Base-by-base conservation (phyloP, 1,140 invertebrate species). In the Drosophila albomicans region DNA sequence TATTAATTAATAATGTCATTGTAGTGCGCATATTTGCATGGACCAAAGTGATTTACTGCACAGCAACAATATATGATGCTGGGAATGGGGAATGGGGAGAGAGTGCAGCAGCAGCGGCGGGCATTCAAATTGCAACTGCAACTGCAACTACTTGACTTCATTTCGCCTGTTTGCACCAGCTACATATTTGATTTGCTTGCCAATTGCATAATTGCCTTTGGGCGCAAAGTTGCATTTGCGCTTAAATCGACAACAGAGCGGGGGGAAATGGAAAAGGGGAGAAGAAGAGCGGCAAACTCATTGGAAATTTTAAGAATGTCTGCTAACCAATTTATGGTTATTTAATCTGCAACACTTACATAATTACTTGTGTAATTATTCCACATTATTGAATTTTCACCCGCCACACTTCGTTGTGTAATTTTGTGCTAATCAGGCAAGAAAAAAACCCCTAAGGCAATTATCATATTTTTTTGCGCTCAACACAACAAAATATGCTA, bases 1-100 rank as follows among this genome's bases (percentile, higher is more conserved):
- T 87, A 87, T 88, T 82, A 87, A 87, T 88, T 87, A 88, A 63
- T 78, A 84, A 88, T 88, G 67, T 64, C 77, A 87, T 70, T 71
- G 85, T 81, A 78, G 59, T 72, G 77, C 49, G 80, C 63, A 61
- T 88, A 80, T 88, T 87, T 88, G 80, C 84, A 46, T 48, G 28
- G 7, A 66, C 57, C 84, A 84, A 78, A 84, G 84, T 88, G 74
- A 84, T 87, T 74, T 73, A 57, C 82, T 71, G 72, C 73, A 73
- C 71, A 64, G 62, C 71, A 73, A 57, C 71, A 73, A 57, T 30
- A 68, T 62, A 43, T 48, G 45, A n/a, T 7, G 25, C 51, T 2
- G 11, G 1, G 1, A 41, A 52, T 25, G 11, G 11, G 1, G 30
- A 5, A n/a, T 38, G 30, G 10, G 32, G 7, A 30, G 30, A 51